Conservation (phyloP, 2,113 vertebrate genomes). For the Carassius gibelio region DNA sequence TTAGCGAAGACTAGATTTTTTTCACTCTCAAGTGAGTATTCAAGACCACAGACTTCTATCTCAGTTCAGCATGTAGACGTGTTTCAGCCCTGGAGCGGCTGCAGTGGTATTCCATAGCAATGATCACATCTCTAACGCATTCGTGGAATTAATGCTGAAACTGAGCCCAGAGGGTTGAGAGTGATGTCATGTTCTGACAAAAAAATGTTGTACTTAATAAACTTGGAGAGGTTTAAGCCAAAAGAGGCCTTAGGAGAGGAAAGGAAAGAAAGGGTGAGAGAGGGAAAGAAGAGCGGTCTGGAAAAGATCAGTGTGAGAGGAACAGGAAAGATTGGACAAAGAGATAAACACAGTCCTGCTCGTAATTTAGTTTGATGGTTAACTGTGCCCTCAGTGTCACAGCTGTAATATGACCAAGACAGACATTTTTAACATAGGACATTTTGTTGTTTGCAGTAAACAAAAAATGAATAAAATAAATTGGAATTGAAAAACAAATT, state of each 20-base stretch:
- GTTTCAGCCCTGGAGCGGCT: neutral
- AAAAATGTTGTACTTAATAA: conserved; percentile 60
- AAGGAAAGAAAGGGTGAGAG: neutral
- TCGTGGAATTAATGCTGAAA: conserved; percentile 6
- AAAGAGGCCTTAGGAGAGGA: conserved; percentile 38
- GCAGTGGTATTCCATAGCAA: conserved; percentile 21
- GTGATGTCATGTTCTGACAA: conserved; percentile 17
- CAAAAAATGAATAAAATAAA: too few species aligned
- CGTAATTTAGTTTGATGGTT: conserved; percentile 48
- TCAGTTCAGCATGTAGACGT: neutral
- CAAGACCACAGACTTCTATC: neutral
- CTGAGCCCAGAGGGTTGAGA: neutral
- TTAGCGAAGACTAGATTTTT: neutral
- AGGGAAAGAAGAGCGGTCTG: conserved; percentile 58
- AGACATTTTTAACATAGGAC: neutral
- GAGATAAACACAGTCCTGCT: conserved; percentile 61
- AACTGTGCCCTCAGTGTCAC: conserved; percentile 67
- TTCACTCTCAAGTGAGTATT: neutral
- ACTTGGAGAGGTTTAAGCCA: neutral
- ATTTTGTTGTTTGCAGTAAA: neutral
- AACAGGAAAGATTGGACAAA: conserved; percentile 73
- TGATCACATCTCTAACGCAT: conserved; percentile 16
- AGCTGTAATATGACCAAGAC: conserved; percentile 11
- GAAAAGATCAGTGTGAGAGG: conserved; percentile 70
- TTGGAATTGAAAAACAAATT: too few species aligned